Base-by-base conservation (phyloP, 2,888 invertebrate species). In the Aradus depressus region DNA sequence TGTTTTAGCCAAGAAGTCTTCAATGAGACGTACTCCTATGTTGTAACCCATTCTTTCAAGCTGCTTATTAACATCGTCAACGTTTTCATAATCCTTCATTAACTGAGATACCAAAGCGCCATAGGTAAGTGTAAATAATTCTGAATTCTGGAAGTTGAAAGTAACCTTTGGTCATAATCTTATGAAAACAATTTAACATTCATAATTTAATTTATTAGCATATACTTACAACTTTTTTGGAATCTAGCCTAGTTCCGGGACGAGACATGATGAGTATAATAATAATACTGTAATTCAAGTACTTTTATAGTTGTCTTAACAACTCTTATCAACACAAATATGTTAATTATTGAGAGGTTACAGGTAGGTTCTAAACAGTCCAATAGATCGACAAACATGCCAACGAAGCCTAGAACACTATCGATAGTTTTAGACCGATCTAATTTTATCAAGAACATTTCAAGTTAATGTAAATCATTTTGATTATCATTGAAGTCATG, bases 21-120 rank as follows among this genome's bases (percentile, higher is more conserved):
- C 98, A 55, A 99, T 95, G 32, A 99, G 71, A 38, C 98, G 76
- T 47, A 97, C 84, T 10, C 98, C 98, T 80, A 98, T 98, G 66
- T 97, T 98, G 67, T 97, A 98, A 3, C 98, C 98, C 70, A 92
- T 84, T 64, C 90, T 72, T 64, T 95, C 93, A 53, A 96, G 70
- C 64, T 98, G 96, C 64, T 93, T 92, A 67, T 96, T 98, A 0
- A 98, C 96, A 72, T 97, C 96, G 32, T 97, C 96, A 4, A 90
- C 82, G 69, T 89, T 92, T 66, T 98, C 97, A 62, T 86, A 85
- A 67, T 99, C 98, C 68, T 92, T 90, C 18, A 98, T 71, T 74
- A 99, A 81, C 72, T 98, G 97, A 2, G 95, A 87, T 0, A 99
- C 96, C 55, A 99, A 72, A 3, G 97, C 90, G 35, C 98, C 98